A percentile compares a stretch with the other conserved stretches of the same genome.
Conservation (phyloP, 1,140 invertebrate species). For the Drosophila azteca region DNA sequence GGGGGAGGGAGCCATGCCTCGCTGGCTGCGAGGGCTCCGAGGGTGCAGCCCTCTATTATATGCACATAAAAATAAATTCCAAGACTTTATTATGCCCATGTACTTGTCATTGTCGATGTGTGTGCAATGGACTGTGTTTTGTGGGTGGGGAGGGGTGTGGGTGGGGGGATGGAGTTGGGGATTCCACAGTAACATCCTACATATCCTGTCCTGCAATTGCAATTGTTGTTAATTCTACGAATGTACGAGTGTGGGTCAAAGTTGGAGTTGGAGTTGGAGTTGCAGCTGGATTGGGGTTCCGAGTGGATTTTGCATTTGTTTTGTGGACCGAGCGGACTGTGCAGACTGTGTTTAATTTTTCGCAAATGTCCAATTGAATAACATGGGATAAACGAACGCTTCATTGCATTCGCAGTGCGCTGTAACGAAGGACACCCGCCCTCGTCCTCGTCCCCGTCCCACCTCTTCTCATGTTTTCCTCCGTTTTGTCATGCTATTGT, state of each 20-base stretch:
- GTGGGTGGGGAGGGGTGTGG: slow-evolving; percentile 8
- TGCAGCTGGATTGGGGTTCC: neutral
- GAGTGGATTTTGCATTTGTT: slow-evolving; percentile 57
- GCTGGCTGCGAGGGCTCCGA: slow-evolving; percentile 20
- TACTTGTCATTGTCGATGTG: slow-evolving; percentile 71
- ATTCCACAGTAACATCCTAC: slow-evolving; percentile 1
- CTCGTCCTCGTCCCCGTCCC: too few species aligned
- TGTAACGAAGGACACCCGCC: slow-evolving; percentile 1
- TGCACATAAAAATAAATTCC: slow-evolving; percentile 81
- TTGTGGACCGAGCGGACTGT: slow-evolving; percentile 28
- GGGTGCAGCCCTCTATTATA: slow-evolving; percentile 70
- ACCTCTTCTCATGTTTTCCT: neutral
- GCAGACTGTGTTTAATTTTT: slow-evolving; percentile 71
- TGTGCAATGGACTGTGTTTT: slow-evolving; percentile 73
- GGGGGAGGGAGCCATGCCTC: slow-evolving; percentile 4
- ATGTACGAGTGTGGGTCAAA: neutral
- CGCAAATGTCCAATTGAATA: slow-evolving; percentile 76
- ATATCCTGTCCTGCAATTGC: slow-evolving; percentile 48
- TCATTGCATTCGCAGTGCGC: slow-evolving; percentile 44
- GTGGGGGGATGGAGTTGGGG: neutral
- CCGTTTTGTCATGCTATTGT: slow-evolving; percentile 15
- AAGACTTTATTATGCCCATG: slow-evolving; percentile 81
- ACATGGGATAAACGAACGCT: slow-evolving; percentile 58
- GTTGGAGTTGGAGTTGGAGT: neutral
- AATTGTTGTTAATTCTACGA: slow-evolving; percentile 43